phyloP scores from a whole-genome alignment of 1,140 invertebrate species.

The Parapsyche elsis region DNA sequence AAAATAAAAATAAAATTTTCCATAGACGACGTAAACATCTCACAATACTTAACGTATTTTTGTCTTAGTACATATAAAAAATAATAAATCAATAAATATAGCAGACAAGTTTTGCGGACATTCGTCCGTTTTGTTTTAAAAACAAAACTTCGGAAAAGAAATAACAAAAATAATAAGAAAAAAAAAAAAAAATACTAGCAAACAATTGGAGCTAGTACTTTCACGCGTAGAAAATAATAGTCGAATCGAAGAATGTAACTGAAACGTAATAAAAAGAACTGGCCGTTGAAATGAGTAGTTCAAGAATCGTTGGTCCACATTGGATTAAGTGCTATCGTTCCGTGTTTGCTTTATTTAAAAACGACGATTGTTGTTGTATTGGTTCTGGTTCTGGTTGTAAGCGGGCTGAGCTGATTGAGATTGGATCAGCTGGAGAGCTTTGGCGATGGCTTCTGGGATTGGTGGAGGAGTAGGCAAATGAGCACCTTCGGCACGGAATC shows the following conservation, averaged over 20 bases:
- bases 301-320: conserved; percentile 22
- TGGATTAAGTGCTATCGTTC: conserved; percentile 13
- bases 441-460: conserved; percentile 73
- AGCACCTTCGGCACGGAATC: conserved; percentile 71
- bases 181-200: too few species aligned
- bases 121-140: too few species aligned
- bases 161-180: too few species aligned
- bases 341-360: conserved; percentile 38
- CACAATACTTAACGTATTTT: conserved; percentile 19
- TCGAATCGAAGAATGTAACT: too few species aligned
- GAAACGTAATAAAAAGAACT: not conserved
- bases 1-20: conserved; percentile 13
- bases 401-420: conserved; percentile 63
- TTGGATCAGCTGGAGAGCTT: conserved; percentile 70
- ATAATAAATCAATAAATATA: conserved; percentile 13
- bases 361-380: conserved; percentile 48
- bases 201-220: too few species aligned
- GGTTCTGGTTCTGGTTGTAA: conserved; percentile 53
- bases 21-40: not conserved
- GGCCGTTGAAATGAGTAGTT: conserved; percentile 13
- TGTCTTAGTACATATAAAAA: not conserved
- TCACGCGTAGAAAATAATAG: too few species aligned
- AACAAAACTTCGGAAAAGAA: too few species aligned
- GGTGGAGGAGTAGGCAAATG: conserved; percentile 76
- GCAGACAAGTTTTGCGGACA: not conserved